Conservation (phyloP, 2,113 vertebrate genomes). For the Prietella phreatophila region DNA sequence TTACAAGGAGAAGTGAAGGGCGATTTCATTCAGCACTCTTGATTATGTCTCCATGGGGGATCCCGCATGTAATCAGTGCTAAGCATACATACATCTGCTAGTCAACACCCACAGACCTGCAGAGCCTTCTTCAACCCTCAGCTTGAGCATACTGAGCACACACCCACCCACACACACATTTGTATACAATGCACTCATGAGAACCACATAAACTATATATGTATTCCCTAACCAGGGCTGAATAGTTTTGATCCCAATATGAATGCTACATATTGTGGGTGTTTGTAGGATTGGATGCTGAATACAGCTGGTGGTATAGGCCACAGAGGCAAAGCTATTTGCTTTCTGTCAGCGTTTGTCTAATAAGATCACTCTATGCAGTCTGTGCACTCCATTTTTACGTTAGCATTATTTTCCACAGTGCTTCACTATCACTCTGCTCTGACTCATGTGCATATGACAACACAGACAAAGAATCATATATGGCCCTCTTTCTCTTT, state of each 20-base stretch:
- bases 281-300: not conserved
- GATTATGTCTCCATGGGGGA: slow-evolving; percentile 28
- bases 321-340: slow-evolving; percentile 10
- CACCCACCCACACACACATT: not conserved
- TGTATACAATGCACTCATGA: not conserved
- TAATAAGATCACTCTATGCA: slow-evolving; percentile 15
- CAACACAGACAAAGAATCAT: slow-evolving; percentile 21
- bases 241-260: not conserved
- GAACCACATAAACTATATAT: not conserved
- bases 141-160: not conserved
- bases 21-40: slow-evolving; percentile 17
- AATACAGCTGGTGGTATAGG: slow-evolving; percentile 9
- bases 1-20: slow-evolving; percentile 11
- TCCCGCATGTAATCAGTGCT: slow-evolving; percentile 20
- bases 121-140: slow-evolving; percentile 5
- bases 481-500: not conserved
- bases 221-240: not conserved
- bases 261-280: slow-evolving; percentile 9
- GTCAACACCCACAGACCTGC: slow-evolving; percentile 10
- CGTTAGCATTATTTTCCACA: not conserved
- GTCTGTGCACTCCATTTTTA: not conserved
- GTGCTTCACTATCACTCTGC: slow-evolving; percentile 11
- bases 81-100: slow-evolving; percentile 17
- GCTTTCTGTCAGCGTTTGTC: not conserved
- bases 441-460: slow-evolving; percentile 14